Conservation (phyloP, 2,888 invertebrate species). For the Strigamia maritima region DNA sequence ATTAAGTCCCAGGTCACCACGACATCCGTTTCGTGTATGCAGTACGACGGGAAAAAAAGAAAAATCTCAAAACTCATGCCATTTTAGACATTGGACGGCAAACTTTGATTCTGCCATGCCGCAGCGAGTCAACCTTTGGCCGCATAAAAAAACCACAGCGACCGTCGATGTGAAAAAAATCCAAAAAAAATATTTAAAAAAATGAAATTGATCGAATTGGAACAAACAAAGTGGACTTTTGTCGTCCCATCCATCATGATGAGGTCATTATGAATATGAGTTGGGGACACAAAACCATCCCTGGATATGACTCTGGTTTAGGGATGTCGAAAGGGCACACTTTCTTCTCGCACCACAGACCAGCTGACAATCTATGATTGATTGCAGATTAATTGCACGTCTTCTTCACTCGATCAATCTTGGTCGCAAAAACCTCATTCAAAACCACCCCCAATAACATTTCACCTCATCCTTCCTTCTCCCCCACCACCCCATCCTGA, state of each 20-base stretch:
- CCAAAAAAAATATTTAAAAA: too few species aligned
- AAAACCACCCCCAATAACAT: background rate
- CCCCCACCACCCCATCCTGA: background rate
- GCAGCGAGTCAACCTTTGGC: too few species aligned
- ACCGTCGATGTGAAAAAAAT: too few species aligned
- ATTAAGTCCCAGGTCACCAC: background rate
- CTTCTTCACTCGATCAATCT: constrained; percentile 25
- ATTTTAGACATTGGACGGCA: too few species aligned
- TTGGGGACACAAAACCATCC: background rate
- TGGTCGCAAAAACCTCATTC: constrained; percentile 6
- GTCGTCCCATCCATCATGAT: constrained; percentile 2
- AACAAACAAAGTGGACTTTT: background rate
- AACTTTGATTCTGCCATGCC: too few species aligned
- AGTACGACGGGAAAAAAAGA: background rate
- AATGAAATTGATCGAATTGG: background rate
- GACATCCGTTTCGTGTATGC: background rate
- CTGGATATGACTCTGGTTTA: background rate
- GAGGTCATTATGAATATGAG: constrained; percentile 12
- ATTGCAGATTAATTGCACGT: constrained; percentile 35
- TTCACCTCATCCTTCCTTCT: background rate
- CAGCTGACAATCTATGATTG: constrained; percentile 33
- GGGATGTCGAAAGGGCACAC: background rate
- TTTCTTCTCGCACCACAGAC: constrained; percentile 28
- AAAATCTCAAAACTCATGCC: too few species aligned
- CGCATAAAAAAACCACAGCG: too few species aligned